Evolutionary conservation across 1,140 invertebrate genomes (phyloP).

Genomic region (Temnothorax curvispinosus): DNA sequence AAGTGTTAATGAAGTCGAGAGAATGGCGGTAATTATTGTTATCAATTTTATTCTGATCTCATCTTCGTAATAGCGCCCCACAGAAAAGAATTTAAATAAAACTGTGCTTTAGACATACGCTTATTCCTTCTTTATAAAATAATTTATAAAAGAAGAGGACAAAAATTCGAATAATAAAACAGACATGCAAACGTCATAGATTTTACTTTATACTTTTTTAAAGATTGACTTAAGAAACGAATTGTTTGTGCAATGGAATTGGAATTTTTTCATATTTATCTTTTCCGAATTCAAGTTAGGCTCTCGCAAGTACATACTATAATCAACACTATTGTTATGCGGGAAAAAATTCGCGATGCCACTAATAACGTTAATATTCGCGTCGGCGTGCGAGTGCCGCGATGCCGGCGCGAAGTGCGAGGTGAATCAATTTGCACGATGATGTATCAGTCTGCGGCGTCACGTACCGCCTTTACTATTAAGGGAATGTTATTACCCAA

Average conservation of each 20-base stretch:
- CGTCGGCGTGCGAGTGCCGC: neutral
- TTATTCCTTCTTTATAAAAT: neutral
- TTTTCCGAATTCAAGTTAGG: neutral
- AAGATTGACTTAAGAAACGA: neutral
- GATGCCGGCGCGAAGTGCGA: neutral
- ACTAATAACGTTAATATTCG: conserved; percentile 18
- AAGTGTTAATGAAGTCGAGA: conserved; percentile 28
- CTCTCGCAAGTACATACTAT: neutral
- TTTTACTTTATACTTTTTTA: neutral
- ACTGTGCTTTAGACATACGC: too few species aligned
- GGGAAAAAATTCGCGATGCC: neutral
- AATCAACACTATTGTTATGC: neutral
- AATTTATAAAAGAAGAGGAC: neutral
- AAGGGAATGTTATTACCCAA: conserved; percentile 22
- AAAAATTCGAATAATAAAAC: neutral
- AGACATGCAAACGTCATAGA: neutral
- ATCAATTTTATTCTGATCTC: conserved; percentile 16
- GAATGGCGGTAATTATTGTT: conserved; percentile 40
- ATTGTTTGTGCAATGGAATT: neutral
- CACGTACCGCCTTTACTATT: conserved; percentile 36
- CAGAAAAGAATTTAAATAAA: conserved; percentile 9
- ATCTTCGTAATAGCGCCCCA: neutral
- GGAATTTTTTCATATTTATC: neutral
- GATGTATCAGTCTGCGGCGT: conserved; percentile 62
- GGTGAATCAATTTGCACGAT: conserved; percentile 66